These are phyloP conservation scores for Zeugodacus cucurbitae DNA, from an alignment of 1,140 invertebrate species.

Conservation along the genomic window DNA sequence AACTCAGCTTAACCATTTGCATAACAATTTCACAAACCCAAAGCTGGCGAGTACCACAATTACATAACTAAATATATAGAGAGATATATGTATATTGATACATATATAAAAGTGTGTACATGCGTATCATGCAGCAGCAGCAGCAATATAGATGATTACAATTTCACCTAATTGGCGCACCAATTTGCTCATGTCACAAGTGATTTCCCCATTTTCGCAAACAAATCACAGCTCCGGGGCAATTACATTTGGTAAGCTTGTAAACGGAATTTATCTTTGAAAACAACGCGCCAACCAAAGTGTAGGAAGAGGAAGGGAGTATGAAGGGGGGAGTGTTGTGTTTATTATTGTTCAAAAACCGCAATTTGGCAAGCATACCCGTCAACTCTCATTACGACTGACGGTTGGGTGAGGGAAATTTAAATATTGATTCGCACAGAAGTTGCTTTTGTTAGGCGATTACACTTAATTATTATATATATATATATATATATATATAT, in stretches of 20 bases:
- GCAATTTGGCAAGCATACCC: not conserved
- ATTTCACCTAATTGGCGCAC: not conserved
- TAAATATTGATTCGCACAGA: not conserved
- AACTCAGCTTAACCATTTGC: not conserved
- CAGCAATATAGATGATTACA: not conserved
- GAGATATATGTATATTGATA: too few species aligned
- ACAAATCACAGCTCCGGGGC: not conserved
- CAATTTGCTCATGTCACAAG: constrained; percentile 8
- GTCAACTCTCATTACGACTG: not conserved
- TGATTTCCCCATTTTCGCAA: not conserved
- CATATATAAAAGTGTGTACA: not conserved
- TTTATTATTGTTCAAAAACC: not conserved
- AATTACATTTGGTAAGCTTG: not conserved
- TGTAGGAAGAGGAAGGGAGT: not conserved
- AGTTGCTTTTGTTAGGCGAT: not conserved
- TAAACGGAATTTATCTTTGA: not conserved
- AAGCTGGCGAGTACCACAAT: not conserved
- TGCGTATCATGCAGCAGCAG: not conserved
- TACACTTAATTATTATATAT: not conserved
- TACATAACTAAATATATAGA: not conserved
- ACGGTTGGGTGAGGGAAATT: not conserved
- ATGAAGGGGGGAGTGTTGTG: not conserved
- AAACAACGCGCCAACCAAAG: not conserved
- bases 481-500: too few species aligned
- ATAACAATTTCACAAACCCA: not conserved